Conservation (phyloP, 1,140 invertebrate species). For the Homalodisca vitripennis region DNA sequence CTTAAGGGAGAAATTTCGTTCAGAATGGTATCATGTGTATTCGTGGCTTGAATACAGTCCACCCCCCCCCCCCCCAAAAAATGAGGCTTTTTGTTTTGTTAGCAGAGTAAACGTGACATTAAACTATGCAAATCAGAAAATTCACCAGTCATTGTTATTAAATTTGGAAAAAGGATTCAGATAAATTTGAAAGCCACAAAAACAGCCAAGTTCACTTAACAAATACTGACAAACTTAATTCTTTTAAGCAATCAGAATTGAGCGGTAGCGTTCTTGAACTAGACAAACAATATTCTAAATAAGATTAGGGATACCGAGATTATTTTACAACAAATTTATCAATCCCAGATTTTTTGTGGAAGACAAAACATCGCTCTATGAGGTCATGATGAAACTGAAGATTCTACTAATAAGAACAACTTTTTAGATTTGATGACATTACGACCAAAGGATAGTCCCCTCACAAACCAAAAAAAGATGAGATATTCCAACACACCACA, state of each 20-base stretch:
- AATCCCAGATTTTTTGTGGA: slow-evolving; percentile 24
- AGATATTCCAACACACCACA: slow-evolving; percentile 14
- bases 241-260: slow-evolving; percentile 3
- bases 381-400: slow-evolving; percentile 14
- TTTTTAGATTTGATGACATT: slow-evolving; percentile 23
- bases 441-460: slow-evolving; percentile 5
- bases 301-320: slow-evolving; percentile 4
- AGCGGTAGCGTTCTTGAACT: slow-evolving; percentile 20
- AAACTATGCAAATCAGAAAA: too few species aligned
- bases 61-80: too few species aligned
- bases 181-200: slow-evolving; percentile 21
- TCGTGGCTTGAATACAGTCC: too few species aligned
- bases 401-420: slow-evolving; percentile 22
- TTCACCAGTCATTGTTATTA: too few species aligned
- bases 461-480: slow-evolving; percentile 5
- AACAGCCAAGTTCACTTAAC: slow-evolving; percentile 11
- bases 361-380: slow-evolving; percentile 21
- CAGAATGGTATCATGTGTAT: too few species aligned
- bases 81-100: too few species aligned
- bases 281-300: background rate
- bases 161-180: too few species aligned
- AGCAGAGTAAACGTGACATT: too few species aligned
- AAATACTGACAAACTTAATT: slow-evolving; percentile 12
- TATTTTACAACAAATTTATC: background rate
- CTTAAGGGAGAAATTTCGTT: too few species aligned